These are phyloP conservation scores for Harmothoe impar DNA, from an alignment of 2,888 invertebrate species.

Conservation along the genomic window DNA sequence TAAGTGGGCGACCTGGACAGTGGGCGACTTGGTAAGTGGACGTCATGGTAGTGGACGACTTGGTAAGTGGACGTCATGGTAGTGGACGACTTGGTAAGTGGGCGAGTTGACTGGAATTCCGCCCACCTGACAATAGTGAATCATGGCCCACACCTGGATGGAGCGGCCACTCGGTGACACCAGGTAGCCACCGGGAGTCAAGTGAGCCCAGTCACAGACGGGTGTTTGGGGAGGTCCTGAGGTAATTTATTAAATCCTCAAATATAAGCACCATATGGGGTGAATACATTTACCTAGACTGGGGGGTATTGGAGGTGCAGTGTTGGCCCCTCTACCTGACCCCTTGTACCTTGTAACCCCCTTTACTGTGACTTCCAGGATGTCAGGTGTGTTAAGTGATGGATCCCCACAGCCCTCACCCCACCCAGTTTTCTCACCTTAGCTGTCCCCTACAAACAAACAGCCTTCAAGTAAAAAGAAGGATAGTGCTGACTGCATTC, in stretches of 20 bases:
- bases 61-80: too few relatives aligned
- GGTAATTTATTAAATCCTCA: conserved; percentile 9
- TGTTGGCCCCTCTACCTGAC: background rate
- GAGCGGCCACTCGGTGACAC: background rate
- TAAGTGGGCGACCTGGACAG: too few relatives aligned
- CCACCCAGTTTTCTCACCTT: background rate
- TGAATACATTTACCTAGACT: background rate
- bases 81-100: too few relatives aligned
- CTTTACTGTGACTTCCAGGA: too few relatives aligned
- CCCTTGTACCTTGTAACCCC: background rate
- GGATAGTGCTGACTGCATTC: too few relatives aligned
- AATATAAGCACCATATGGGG: conserved; percentile 5
- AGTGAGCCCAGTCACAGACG: background rate
- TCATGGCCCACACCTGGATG: conserved; percentile 20
- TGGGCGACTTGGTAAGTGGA: too few relatives aligned
- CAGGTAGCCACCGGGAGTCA: background rate
- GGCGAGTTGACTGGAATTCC: too few relatives aligned
- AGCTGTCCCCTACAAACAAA: background rate
- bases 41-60: too few relatives aligned
- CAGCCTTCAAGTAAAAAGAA: too few relatives aligned
- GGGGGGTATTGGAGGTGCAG: background rate
- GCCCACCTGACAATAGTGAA: conserved; percentile 26
- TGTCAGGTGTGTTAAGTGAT: too few relatives aligned
- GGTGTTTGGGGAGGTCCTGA: background rate
- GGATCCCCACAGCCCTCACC: conserved; percentile 5